Evolutionary conservation across 2,888 invertebrate species (phyloP).

Genomic region (Galerucella calmariensis): DNA sequence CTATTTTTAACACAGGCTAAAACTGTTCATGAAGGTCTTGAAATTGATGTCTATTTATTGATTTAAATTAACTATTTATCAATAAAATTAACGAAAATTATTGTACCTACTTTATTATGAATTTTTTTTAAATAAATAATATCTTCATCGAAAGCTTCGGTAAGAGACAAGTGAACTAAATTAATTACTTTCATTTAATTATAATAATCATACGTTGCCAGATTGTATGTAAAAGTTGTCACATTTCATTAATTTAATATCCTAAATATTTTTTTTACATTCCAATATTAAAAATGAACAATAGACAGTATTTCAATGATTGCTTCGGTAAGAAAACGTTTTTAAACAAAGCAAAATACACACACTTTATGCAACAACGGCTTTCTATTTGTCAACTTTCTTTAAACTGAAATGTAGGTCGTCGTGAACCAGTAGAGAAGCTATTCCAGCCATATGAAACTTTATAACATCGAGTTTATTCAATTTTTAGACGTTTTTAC

Average conservation of each 20-base stretch:
- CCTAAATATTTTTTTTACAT: not conserved
- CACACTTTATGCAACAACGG: slow-evolving; percentile 7
- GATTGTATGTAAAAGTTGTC: too few species aligned
- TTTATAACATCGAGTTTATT: too few species aligned
- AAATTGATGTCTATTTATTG: not conserved
- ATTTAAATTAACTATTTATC: too few species aligned
- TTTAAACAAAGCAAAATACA: not conserved
- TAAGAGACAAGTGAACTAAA: too few species aligned
- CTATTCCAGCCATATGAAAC: not conserved
- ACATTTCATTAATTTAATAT: not conserved
- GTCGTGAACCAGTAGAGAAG: not conserved
- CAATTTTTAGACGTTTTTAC: too few species aligned
- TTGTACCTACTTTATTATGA: too few species aligned
- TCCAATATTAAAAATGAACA: not conserved
- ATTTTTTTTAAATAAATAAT: too few species aligned
- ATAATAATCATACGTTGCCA: too few species aligned
- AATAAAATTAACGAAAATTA: too few species aligned
- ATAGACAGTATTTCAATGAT: not conserved
- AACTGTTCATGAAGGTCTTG: not conserved
- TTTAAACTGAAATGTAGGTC: slow-evolving; percentile 18
- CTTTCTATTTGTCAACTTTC: slow-evolving; percentile 26
- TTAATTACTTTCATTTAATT: too few species aligned
- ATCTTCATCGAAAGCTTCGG: too few species aligned
- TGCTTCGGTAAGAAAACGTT: not conserved
- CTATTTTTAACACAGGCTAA: not conserved